Evolutionary conservation across 2,888 invertebrate genomes (phyloP).

Genomic region (Amphiduros pacificus): DNA sequence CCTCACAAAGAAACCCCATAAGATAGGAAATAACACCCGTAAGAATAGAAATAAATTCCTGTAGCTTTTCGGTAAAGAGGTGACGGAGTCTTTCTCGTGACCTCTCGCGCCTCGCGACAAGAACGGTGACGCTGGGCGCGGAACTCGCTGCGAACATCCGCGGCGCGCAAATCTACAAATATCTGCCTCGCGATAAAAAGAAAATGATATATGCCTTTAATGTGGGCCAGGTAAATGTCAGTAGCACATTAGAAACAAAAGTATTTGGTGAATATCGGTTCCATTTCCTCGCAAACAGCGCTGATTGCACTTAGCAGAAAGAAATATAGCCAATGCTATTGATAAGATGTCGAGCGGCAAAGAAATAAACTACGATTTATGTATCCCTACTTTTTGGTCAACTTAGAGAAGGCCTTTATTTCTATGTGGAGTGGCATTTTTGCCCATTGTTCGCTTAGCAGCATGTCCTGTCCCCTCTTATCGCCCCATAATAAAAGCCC

Average conservation of each 20-base stretch:
- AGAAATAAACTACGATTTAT: constrained; percentile 13
- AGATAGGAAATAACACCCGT: constrained; percentile 1
- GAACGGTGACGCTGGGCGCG: no score
- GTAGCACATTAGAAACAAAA: constrained; percentile 4
- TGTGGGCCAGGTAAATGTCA: no score
- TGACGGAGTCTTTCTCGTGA: background rate
- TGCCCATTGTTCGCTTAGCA: constrained; percentile 9
- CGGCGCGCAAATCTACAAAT: no score
- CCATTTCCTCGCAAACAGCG: constrained; percentile 5
- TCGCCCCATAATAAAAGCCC: constrained; percentile 4
- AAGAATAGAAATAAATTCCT: constrained; percentile 1
- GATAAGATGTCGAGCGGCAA: background rate
- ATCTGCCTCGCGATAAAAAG: no score
- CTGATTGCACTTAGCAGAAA: constrained; percentile 5
- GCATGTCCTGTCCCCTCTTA: background rate
- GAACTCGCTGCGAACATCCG: no score
- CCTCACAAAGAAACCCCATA: constrained; percentile 1
- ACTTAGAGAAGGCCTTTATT: background rate
- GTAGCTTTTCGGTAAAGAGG: background rate
- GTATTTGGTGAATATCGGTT: background rate
- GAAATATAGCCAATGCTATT: constrained; percentile 6
- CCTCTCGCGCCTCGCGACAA: background rate
- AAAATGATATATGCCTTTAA: no score
- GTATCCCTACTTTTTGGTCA: background rate
- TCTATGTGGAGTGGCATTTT: constrained; percentile 7